These are phyloP conservation scores for Seriola aureovittata DNA, from an alignment of 2,113 vertebrate species.

Conservation along the genomic window DNA sequence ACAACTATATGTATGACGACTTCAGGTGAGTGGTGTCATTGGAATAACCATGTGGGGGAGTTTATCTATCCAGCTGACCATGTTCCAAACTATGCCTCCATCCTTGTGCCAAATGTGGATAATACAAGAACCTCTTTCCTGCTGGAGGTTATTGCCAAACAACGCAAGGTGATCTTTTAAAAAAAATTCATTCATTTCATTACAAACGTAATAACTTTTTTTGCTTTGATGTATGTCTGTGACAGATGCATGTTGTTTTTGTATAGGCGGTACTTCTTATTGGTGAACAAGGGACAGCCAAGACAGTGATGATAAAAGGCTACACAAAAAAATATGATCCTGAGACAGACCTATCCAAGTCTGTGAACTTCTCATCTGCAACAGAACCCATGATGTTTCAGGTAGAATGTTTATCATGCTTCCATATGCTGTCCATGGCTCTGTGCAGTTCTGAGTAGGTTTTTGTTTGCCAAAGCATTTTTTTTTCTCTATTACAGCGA, in stretches of 20 bases:
- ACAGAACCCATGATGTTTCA: conserved; percentile 93
- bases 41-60: conserved; percentile 84
- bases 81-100: conserved; percentile 88
- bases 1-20: neutral
- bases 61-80: conserved; percentile 86
- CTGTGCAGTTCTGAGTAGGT: neutral
- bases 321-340: conserved; percentile 90
- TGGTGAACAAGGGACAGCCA: conserved; percentile 94
- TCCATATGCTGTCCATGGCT: neutral
- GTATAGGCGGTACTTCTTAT: conserved; percentile 90
- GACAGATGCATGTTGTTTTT: neutral
- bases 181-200: neutral
- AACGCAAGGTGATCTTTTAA: conserved; percentile 86
- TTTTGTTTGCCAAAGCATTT: conserved; percentile 34
- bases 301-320: conserved; percentile 92
- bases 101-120: conserved; percentile 93
- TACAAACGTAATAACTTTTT: neutral
- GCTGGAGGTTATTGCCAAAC: conserved; percentile 89
- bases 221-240: neutral
- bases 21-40: conserved; percentile 89
- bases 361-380: conserved; percentile 92
- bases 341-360: conserved; percentile 88
- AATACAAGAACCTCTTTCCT: conserved; percentile 90
- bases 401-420: conserved; percentile 74
- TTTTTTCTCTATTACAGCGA: conserved; percentile 75